Conservation (phyloP, 2,797 vertebrate genomes). For the Rhincodon typus region DNA sequence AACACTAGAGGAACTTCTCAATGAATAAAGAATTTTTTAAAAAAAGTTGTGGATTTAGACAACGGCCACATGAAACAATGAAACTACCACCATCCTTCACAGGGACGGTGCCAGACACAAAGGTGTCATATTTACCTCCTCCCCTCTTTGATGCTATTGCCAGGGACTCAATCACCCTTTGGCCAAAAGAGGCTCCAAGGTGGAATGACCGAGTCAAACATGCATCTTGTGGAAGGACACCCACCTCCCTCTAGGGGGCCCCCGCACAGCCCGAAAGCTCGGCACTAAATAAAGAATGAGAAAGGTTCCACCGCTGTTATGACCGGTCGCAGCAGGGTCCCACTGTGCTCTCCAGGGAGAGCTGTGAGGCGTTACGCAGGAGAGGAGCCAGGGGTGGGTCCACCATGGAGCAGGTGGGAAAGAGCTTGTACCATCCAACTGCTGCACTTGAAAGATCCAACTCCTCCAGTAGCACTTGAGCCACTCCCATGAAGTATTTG, state of each 20-base stretch:
- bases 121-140: not conserved
- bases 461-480: constrained; percentile 92
- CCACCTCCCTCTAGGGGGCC: not conserved
- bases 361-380: constrained; percentile 93
- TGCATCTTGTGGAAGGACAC: not conserved
- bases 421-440: constrained; percentile 99
- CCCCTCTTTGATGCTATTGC: not conserved
- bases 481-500: constrained; percentile 98
- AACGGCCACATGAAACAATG: not conserved
- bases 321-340: constrained; percentile 91
- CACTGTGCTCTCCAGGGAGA: constrained; percentile 95
- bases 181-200: not conserved
- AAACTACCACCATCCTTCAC: not conserved
- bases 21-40: too few species aligned
- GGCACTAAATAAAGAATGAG: not conserved
- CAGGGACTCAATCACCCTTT: not conserved
- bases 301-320: constrained; percentile 58
- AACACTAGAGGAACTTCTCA: too few species aligned
- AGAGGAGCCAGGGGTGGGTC: constrained; percentile 87
- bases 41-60: not conserved
- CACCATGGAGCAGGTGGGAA: constrained; percentile 97
- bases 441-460: constrained; percentile 91
- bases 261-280: not conserved
- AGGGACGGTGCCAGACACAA: not conserved
- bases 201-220: not conserved